Evolutionary conservation across 2,888 invertebrate genomes (phyloP).

Genomic region (Chrysodeixis includens): DNA sequence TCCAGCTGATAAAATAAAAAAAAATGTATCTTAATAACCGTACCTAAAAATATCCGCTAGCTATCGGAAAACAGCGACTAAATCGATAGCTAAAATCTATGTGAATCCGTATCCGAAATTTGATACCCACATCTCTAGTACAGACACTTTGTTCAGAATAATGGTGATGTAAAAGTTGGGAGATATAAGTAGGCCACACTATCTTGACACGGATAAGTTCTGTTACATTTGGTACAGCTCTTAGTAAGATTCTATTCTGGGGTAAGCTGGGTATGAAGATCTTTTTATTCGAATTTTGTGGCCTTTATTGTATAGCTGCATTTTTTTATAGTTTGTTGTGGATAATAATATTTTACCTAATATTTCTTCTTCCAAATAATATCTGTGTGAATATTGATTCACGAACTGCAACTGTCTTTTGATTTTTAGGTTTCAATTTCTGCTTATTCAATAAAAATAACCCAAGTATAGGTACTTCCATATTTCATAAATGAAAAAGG

Average conservation of each 20-base stretch:
- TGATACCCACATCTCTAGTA: neutral
- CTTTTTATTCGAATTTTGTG: neutral
- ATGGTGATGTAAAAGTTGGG: slow-evolving; percentile 43
- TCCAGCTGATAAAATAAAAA: too few species aligned
- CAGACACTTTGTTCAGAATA: slow-evolving; percentile 38
- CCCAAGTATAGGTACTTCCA: neutral
- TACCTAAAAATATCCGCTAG: too few species aligned
- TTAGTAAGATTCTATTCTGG: slow-evolving; percentile 18
- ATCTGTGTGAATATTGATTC: too few species aligned
- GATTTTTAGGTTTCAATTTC: too few species aligned
- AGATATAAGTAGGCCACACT: slow-evolving; percentile 42
- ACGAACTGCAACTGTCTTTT: too few species aligned
- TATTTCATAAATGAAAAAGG: neutral
- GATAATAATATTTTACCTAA: too few species aligned
- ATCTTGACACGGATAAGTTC: slow-evolving; percentile 38
- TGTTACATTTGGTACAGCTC: slow-evolving; percentile 17
- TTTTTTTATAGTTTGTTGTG: neutral
- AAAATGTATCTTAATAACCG: too few species aligned
- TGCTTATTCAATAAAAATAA: too few species aligned
- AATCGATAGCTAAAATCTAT: too few species aligned
- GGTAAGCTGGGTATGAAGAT: neutral
- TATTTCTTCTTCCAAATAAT: too few species aligned
- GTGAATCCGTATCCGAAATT: neutral
- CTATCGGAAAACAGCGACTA: too few species aligned
- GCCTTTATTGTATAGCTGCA: neutral